phyloP scores from a whole-genome alignment of 1,140 invertebrate genomes.

The Ganaspis sp. region DNA sequence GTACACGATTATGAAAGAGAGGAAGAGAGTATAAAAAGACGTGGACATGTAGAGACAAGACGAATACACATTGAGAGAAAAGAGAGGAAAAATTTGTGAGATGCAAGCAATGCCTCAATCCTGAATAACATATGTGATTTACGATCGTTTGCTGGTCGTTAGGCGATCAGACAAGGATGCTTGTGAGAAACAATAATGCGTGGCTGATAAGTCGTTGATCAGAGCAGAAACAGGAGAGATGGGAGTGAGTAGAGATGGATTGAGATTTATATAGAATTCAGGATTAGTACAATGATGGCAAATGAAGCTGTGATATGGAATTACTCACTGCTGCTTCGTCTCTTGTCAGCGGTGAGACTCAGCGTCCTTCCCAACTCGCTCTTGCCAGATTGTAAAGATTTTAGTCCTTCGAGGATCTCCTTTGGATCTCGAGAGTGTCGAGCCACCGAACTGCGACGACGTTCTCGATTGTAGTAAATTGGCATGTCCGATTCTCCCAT shows the following conservation, averaged over 20 bases:
- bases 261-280: conserved; percentile 36
- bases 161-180: conserved; percentile 13
- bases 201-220: conserved; percentile 3
- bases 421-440: conserved; percentile 85
- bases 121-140: not conserved
- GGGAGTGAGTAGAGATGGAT: conserved; percentile 42
- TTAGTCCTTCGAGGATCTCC: conserved; percentile 81
- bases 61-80: conserved; percentile 50
- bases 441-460: conserved; percentile 86
- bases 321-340: conserved; percentile 81
- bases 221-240: not conserved
- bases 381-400: conserved; percentile 86
- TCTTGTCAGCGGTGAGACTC: conserved; percentile 81
- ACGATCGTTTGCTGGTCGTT: not conserved
- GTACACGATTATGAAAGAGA: conserved; percentile 28
- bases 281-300: conserved; percentile 52
- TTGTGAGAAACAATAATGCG: conserved; percentile 26
- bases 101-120: conserved; percentile 38
- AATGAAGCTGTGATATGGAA: conserved; percentile 37
- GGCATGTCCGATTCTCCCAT: conserved; percentile 76
- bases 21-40: conserved; percentile 44
- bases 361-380: conserved; percentile 87
- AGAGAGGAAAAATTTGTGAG: conserved; percentile 31
- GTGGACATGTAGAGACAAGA: conserved; percentile 44
- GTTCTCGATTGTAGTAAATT: conserved; percentile 80